Conservation (phyloP, 1,140 invertebrate species). For the Gonatopus flavifemur region DNA sequence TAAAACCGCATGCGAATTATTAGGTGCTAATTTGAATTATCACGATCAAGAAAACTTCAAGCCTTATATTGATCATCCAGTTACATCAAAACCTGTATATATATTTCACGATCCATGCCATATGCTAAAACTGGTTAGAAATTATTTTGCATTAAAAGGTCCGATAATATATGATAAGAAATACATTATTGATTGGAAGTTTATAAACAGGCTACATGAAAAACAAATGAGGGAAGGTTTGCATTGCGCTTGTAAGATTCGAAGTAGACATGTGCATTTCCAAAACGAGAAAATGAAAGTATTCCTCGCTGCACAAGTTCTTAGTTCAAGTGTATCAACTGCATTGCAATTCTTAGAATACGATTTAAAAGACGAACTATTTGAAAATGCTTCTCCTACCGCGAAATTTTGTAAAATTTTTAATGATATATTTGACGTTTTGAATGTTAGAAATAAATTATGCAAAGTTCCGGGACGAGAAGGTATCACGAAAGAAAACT, state of each 20-base stretch:
- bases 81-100: slow-evolving; percentile 15
- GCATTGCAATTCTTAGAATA: too few species aligned
- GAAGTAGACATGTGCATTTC: slow-evolving; percentile 10
- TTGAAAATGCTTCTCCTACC: too few species aligned
- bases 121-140: slow-evolving; percentile 21
- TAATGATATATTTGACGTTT: too few species aligned
- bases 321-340: too few species aligned
- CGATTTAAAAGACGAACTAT: too few species aligned
- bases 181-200: not conserved
- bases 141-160: slow-evolving; percentile 17
- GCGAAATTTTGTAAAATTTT: too few species aligned
- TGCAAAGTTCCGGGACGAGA: too few species aligned
- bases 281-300: too few species aligned
- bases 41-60: slow-evolving; percentile 9
- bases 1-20: slow-evolving; percentile 8
- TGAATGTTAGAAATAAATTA: too few species aligned
- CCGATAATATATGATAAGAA: not conserved
- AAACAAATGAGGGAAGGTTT: not conserved
- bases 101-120: slow-evolving; percentile 27
- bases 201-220: not conserved
- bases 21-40: too few species aligned
- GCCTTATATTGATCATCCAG: slow-evolving; percentile 20
- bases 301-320: slow-evolving; percentile 19
- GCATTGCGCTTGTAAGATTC: slow-evolving; percentile 9
- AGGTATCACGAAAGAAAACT: too few species aligned